Conservation (phyloP, 2,888 invertebrate genomes). For the Linnaemya tessellans region DNA sequence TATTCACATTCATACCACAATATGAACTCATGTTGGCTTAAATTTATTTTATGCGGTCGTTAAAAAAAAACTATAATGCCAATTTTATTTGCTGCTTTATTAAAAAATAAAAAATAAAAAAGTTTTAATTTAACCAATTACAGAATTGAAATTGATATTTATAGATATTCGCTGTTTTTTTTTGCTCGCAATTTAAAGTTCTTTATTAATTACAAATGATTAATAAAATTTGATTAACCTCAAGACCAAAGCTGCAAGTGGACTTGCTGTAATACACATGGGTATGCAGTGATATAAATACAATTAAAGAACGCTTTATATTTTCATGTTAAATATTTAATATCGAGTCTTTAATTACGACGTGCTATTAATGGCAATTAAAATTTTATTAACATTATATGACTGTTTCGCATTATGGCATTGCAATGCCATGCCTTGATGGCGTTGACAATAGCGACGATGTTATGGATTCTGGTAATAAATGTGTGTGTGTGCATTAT, state of each 20-base stretch:
- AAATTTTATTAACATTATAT: conserved; percentile 55
- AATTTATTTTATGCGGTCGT: background rate
- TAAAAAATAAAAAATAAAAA: background rate
- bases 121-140: conserved; percentile 44
- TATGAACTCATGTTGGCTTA: background rate
- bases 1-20: background rate
- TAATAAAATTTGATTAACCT: conserved; percentile 41
- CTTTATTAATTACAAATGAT: conserved; percentile 17
- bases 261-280: background rate
- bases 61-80: background rate
- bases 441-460: background rate
- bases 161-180: background rate
- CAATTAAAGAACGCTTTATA: conserved; percentile 13
- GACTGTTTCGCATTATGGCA: conserved; percentile 2
- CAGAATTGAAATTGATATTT: conserved; percentile 40
- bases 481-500: conserved; percentile 40
- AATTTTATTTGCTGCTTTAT: background rate
- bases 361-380: conserved; percentile 57
- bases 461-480: conserved; percentile 18
- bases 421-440: background rate
- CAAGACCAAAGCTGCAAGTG: background rate
- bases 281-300: conserved; percentile 45
- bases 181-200: background rate
- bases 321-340: conserved; percentile 15
- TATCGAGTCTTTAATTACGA: conserved; percentile 25